phyloP scores from a whole-genome alignment of 2,888 invertebrate species.

The Aspidapion aeneum region DNA sequence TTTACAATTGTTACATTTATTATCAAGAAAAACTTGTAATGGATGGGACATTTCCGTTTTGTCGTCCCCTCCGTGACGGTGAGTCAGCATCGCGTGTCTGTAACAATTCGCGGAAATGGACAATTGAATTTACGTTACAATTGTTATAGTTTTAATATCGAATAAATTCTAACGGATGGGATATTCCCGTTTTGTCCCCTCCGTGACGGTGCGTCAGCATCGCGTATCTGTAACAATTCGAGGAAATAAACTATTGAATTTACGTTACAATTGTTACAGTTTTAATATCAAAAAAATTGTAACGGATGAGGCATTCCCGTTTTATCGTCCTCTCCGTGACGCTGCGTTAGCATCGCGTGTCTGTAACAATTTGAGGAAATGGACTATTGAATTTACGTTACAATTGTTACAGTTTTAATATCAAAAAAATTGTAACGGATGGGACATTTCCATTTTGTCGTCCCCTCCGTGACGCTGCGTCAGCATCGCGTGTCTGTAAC shows the following conservation, averaged over 20 bases:
- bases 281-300: no score
- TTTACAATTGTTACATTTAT: no score
- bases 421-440: no score
- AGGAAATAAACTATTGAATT: constrained; percentile 22
- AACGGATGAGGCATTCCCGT: no score
- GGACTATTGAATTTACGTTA: constrained; percentile 2
- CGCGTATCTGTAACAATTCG: constrained; percentile 67
- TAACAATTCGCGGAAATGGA: constrained; percentile 43
- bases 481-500: constrained; percentile 72
- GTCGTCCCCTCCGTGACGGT: constrained; percentile 55
- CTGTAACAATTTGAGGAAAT: constrained; percentile 54
- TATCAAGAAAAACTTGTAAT: no score
- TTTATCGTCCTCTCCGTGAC: constrained; percentile 57
- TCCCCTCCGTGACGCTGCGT: constrained; percentile 54
- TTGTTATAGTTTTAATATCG: no score
- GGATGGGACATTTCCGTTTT: constrained; percentile 51
- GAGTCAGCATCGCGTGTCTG: constrained; percentile 70
- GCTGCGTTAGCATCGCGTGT: constrained; percentile 63
- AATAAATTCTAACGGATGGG: no score
- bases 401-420: no score
- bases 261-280: no score
- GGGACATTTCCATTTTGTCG: no score
- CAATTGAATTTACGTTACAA: constrained; percentile 3
- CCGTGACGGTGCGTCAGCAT: constrained; percentile 54
- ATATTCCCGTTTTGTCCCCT: constrained; percentile 58